Evolutionary conservation across 2,797 vertebrate genomes (phyloP).

Genomic region (Intellagama lesueurii): DNA sequence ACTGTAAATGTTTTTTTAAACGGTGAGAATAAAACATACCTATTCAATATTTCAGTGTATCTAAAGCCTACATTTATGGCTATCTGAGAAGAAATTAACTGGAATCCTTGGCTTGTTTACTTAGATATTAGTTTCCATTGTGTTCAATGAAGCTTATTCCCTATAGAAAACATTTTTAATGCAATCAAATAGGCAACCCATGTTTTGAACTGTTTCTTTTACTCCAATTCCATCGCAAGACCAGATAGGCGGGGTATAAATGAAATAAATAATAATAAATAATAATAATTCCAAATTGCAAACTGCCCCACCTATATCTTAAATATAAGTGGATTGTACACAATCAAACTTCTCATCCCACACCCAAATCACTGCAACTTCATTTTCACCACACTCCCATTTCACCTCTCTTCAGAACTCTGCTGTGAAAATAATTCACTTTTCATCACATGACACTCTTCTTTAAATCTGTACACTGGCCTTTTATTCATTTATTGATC

Average conservation of each 20-base stretch:
- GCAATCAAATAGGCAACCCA: background rate
- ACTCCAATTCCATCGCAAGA: background rate
- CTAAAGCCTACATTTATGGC: background rate
- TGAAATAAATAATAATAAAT: too few species aligned
- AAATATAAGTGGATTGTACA: background rate
- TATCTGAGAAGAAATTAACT: background rate
- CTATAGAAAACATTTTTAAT: background rate
- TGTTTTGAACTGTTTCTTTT: background rate
- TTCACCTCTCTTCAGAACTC: background rate
- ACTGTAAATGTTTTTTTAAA: background rate
- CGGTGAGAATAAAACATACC: background rate
- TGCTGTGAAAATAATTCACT: background rate
- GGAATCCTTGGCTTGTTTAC: background rate
- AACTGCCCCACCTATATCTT: background rate
- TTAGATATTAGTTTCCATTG: background rate
- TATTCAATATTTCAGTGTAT: background rate
- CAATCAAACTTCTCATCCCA: background rate
- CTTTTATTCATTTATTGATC: background rate
- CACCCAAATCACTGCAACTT: background rate
- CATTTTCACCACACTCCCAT: background rate
- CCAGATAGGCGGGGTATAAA: too few species aligned
- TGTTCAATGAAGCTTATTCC: background rate
- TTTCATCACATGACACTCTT: background rate
- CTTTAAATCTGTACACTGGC: background rate
- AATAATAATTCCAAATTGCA: background rate